A percentile compares a stretch with the other conserved stretches of the same genome.
phyloP scores from a whole-genome alignment of 2,888 invertebrate species.

The Patella caerulea region DNA sequence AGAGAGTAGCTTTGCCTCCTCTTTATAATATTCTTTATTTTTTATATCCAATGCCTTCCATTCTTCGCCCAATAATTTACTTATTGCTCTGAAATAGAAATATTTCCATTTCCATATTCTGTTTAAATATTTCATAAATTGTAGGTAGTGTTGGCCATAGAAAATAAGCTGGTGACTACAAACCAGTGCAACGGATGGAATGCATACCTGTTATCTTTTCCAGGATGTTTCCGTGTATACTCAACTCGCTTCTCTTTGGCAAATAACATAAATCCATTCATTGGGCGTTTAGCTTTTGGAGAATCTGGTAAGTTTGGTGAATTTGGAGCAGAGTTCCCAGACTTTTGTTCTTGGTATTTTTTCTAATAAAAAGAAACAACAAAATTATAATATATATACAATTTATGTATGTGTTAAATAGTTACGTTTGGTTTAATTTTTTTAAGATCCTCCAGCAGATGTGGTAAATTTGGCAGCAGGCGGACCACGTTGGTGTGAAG shows the following conservation, averaged over 20 bases:
- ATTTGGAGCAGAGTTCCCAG: no score
- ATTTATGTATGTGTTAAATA: no score
- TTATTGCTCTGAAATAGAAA: constrained; percentile 71
- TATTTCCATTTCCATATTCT: background rate
- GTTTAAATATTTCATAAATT: no score
- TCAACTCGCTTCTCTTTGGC: constrained; percentile 73
- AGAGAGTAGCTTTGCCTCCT: constrained; percentile 72
- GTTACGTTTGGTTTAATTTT: no score
- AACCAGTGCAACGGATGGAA: background rate
- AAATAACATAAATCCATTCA: constrained; percentile 75
- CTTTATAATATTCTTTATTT: constrained; percentile 70
- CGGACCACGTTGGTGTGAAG: no score
- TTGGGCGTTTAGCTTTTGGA: constrained; percentile 73
- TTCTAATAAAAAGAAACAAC: no score
- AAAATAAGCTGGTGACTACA: no score
- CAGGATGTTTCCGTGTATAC: constrained; percentile 73
- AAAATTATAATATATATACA: no score
- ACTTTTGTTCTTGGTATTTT: no score
- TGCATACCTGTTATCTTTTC: constrained; percentile 74
- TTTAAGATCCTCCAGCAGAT: no score
- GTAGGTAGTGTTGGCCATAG: no score
- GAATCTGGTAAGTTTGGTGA: constrained; percentile 15
- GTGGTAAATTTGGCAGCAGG: no score
- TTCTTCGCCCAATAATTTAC: constrained; percentile 73
- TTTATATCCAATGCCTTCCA: constrained; percentile 72